Evolutionary conservation across 1,140 invertebrate species (phyloP).

Genomic region (Argopecten irradians): DNA sequence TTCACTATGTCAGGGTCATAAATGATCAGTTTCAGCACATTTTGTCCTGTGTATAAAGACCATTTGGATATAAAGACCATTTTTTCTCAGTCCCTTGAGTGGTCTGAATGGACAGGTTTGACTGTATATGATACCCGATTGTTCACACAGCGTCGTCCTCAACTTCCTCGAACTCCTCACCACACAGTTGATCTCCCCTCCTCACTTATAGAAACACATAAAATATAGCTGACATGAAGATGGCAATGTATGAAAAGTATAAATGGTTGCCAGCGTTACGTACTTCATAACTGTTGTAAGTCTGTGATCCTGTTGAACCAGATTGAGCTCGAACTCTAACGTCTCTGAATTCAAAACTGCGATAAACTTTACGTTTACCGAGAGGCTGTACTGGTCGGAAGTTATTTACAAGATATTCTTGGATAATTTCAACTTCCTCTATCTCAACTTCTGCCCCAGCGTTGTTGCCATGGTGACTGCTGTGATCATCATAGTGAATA

Average conservation of each 20-base stretch:
- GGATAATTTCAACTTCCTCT: constrained; percentile 45
- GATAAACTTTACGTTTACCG: constrained; percentile 61
- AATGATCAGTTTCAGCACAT: no score
- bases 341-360: constrained; percentile 61
- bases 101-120: no score
- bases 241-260: not conserved
- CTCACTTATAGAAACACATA: not conserved
- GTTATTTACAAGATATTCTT: constrained; percentile 66
- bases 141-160: no score
- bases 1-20: no score
- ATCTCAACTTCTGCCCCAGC: constrained; percentile 34
- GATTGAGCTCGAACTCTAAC: not conserved
- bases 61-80: no score
- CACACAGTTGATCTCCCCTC: no score
- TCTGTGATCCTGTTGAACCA: not conserved
- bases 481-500: not conserved
- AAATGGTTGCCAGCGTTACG: not conserved
- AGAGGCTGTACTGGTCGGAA: constrained; percentile 70
- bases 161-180: no score
- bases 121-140: no score
- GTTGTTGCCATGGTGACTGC: not conserved
- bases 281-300: not conserved
- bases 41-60: no score
- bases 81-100: no score
- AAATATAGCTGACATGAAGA: not conserved